Conservation (phyloP, 1,140 invertebrate species). For the Helicoverpa armigera region DNA sequence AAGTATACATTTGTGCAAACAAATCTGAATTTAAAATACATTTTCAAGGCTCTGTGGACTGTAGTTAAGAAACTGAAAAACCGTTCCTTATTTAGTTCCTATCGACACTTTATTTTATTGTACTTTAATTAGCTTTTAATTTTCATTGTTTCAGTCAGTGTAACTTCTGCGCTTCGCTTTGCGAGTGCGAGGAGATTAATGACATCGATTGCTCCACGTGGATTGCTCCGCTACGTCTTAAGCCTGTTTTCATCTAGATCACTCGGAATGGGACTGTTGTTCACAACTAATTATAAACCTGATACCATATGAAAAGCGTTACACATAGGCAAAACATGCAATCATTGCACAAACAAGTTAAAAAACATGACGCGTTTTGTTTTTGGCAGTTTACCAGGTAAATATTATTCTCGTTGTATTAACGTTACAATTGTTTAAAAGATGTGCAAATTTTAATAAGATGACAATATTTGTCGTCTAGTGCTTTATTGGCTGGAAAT, state of each 20-base stretch:
- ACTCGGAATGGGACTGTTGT: not conserved
- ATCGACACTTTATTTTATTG: not conserved
- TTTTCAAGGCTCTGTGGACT: conserved; percentile 30
- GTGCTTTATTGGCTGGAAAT: conserved; percentile 1
- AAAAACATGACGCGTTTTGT: conserved; percentile 46
- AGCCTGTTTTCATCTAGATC: conserved; percentile 29
- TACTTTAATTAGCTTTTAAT: not conserved
- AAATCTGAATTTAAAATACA: conserved; percentile 66
- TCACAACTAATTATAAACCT: conserved; percentile 6
- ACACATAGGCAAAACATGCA: conserved; percentile 10
- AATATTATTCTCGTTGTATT: conserved; percentile 15
- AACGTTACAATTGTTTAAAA: not conserved
- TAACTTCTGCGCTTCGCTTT: conserved; percentile 12
- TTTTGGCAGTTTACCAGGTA: conserved; percentile 49
- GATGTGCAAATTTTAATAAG: not conserved
- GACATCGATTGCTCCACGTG: conserved; percentile 34
- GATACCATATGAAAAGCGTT: conserved; percentile 16
- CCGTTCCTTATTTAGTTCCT: not conserved
- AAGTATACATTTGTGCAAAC: conserved; percentile 77
- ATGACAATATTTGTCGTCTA: not conserved
- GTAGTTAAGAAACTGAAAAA: not conserved
- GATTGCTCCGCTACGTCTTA: not conserved
- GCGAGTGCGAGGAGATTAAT: conserved; percentile 7
- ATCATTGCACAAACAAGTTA: conserved; percentile 41
- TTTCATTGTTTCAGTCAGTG: not conserved